Evolutionary conservation across 1,140 invertebrate genomes (phyloP).

Genomic region (Pissodes strobi): DNA sequence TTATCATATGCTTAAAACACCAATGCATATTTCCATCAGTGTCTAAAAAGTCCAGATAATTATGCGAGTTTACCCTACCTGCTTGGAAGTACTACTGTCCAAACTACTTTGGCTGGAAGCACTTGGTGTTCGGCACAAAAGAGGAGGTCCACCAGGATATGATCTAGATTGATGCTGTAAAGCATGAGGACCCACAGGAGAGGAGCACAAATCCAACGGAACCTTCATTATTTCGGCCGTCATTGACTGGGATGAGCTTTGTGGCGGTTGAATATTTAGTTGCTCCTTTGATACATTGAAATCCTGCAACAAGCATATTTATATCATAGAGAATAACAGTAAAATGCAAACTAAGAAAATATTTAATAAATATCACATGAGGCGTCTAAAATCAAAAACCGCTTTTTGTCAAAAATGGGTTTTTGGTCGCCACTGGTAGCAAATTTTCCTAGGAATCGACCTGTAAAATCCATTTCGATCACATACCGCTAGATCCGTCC

Average conservation of each 20-base stretch:
- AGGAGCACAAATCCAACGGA: conserved; percentile 57
- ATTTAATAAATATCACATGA: neutral
- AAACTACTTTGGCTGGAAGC: conserved; percentile 80
- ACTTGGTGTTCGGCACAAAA: conserved; percentile 69
- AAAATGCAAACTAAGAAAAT: neutral
- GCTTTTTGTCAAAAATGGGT: neutral
- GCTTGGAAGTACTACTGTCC: conserved; percentile 71
- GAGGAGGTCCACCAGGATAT: conserved; percentile 58
- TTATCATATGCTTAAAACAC: too few species aligned
- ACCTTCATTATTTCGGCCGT: conserved; percentile 57
- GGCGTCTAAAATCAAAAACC: neutral
- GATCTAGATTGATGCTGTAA: conserved; percentile 61
- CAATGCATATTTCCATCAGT: neutral
- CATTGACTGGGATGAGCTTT: conserved; percentile 46
- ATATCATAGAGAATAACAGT: neutral
- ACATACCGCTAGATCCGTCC: neutral
- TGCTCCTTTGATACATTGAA: conserved; percentile 69
- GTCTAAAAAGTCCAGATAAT: neutral
- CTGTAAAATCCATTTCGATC: neutral
- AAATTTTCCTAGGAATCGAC: neutral
- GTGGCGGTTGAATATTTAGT: conserved; percentile 62
- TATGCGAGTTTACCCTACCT: conserved; percentile 61
- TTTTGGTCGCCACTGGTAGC: neutral
- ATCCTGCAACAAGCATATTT: conserved; percentile 63
- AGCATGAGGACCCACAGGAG: conserved; percentile 39